Evolutionary conservation across 2,113 vertebrate genomes (phyloP), one percentile per base, ranked within the genome.

Genomic region (Zingel zingel): DNA sequence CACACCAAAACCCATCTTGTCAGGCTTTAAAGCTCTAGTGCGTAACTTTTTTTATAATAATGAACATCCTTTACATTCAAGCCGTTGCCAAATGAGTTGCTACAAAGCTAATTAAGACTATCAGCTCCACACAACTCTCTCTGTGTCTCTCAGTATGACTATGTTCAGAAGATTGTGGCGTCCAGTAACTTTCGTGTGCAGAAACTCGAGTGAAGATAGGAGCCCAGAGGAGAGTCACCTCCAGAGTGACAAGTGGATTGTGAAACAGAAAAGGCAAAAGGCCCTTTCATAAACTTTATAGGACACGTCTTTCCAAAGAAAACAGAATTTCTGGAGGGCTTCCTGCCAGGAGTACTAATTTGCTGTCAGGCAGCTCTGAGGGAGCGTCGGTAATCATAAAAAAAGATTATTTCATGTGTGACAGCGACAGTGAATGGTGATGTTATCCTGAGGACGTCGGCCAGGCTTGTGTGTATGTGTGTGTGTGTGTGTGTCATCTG

Each of bases 361-460:
- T 76, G 70, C 70, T 73, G 71, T 72, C 27, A 45, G 74, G 62
- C 58, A 27, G 64, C 66, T 77, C 51, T 30, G 48, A 84, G 78
- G 23, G 18, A 72, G 11, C 12, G 3, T 68, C 65, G 64, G 58
- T 21, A 54, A 71, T 79, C 69, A 50, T 19, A 66, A 82, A 74
- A 75, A 69, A 80, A 76, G 18, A 72, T 51, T 51, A 16, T 72
- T 69, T 65, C 62, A 62, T 57, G 66, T 87, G 76, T 77, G 82
- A 82, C 84, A 74, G 72, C 19, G 58, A 74, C 81, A 85, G 85
- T 53, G 85, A 87, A 68, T 58, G 71, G 25, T 69, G 62, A 80
- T 63, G 76, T n/a, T 74, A 51, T 77, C 82, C 82, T 21, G 51
- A 74, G 82, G 85, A 77, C 3, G 39, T 47, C 45, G 53, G 71